A percentile compares a stretch with the other conserved stretches of the same genome.
Evolutionary conservation across 1,140 invertebrate species (phyloP).

Genomic region (Adoxophyes honmai): DNA sequence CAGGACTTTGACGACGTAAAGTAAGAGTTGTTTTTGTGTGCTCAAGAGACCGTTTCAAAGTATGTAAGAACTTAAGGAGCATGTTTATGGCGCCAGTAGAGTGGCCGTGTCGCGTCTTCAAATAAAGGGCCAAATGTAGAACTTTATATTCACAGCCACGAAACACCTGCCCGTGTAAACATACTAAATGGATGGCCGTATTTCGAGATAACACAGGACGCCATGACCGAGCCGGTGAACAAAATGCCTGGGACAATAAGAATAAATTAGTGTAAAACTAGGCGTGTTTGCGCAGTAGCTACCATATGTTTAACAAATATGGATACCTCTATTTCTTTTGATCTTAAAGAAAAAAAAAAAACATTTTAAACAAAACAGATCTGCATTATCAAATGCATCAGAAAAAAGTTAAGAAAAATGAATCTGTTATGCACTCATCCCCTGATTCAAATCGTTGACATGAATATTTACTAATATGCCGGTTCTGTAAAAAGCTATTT

Average conservation of each 20-base stretch:
- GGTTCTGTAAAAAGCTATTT: no score
- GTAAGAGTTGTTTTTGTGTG: no score
- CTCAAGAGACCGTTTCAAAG: no score
- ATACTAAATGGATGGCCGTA: conserved; percentile 25
- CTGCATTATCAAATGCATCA: no score
- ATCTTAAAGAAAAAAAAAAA: no score
- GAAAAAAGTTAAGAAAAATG: no score
- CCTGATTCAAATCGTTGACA: no score
- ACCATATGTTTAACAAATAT: neutral
- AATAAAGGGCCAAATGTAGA: conserved; percentile 23
- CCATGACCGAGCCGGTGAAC: conserved; percentile 13
- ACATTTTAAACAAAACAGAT: no score
- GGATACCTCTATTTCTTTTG: no score
- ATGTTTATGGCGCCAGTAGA: neutral
- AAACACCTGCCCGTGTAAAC: conserved; percentile 26
- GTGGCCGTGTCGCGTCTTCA: conserved; percentile 18
- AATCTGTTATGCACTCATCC: no score
- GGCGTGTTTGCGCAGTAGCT: conserved; percentile 1
- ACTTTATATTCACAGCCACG: conserved; percentile 23
- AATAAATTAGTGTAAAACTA: conserved; percentile 21
- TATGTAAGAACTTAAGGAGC: neutral
- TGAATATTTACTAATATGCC: no score
- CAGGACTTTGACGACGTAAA: no score
- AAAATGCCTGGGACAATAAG: conserved; percentile 23
- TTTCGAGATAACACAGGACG: conserved; percentile 13